Evolutionary conservation across 2,888 invertebrate genomes (phyloP).

Genomic region (Hemistola chrysoprasaria): DNA sequence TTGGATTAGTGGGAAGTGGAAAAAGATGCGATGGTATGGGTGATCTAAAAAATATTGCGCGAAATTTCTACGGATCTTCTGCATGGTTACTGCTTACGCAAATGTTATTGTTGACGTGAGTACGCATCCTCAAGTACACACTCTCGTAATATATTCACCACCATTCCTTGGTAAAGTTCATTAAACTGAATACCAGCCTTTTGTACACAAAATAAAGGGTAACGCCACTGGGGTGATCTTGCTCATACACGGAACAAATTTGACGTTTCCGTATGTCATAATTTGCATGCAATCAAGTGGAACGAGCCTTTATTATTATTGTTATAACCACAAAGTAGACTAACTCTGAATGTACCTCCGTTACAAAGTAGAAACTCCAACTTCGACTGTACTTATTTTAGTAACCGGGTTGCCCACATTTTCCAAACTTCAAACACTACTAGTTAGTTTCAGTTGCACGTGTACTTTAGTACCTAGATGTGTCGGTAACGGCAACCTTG

Average conservation of each 20-base stretch:
- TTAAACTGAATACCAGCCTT: constrained; percentile 56
- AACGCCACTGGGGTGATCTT: constrained; percentile 48
- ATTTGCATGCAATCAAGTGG: constrained; percentile 60
- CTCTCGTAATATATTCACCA: constrained; percentile 54
- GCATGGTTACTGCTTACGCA: constrained; percentile 10
- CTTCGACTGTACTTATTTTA: constrained; percentile 21
- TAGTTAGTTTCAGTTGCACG: constrained; percentile 8
- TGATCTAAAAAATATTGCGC: too few relatives aligned
- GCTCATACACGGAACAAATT: constrained; percentile 50
- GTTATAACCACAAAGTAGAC: constrained; percentile 25
- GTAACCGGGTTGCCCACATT: constrained; percentile 20
- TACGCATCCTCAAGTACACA: constrained; percentile 4
- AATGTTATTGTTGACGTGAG: constrained; percentile 5
- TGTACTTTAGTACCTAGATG: constrained; percentile 10
- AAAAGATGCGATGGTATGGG: too few relatives aligned
- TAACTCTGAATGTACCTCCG: constrained; percentile 8
- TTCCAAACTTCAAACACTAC: constrained; percentile 11
- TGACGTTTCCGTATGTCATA: constrained; percentile 56
- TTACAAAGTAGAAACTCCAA: too few relatives aligned
- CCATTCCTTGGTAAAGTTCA: constrained; percentile 53
- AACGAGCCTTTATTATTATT: constrained; percentile 40
- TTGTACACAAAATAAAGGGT: constrained; percentile 61
- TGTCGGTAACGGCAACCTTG: constrained; percentile 25
- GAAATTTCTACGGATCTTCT: too few relatives aligned
- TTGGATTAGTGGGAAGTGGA: too few relatives aligned